Evolutionary conservation across 1,140 invertebrate genomes (phyloP).

Genomic region (Euborellia annulipes): DNA sequence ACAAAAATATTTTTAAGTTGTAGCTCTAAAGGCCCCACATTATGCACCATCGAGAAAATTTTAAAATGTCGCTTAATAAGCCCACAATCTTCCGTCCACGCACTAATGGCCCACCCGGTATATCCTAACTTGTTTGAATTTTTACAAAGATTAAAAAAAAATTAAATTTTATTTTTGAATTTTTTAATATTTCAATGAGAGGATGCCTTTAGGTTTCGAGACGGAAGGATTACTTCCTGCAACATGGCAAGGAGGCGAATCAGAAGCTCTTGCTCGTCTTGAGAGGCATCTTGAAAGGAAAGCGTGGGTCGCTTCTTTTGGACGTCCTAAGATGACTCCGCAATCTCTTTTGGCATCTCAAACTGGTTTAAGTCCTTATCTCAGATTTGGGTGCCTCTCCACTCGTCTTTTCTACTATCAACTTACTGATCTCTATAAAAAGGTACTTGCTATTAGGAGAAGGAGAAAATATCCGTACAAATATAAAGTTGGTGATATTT

Average conservation of each 20-base stretch:
- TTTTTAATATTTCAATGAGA: slow-evolving; percentile 9
- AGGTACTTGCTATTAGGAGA: slow-evolving; percentile 30
- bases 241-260: slow-evolving; percentile 68
- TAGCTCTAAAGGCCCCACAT: no score
- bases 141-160: no score
- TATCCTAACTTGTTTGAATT: background rate
- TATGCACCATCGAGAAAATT: no score
- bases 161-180: slow-evolving; percentile 3
- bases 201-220: slow-evolving; percentile 68
- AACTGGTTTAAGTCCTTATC: slow-evolving; percentile 71
- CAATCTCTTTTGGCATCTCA: slow-evolving; percentile 72
- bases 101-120: no score
- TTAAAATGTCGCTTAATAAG: no score
- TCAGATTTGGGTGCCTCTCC: slow-evolving; percentile 79
- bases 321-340: slow-evolving; percentile 75
- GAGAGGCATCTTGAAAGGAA: slow-evolving; percentile 74
- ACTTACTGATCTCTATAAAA: slow-evolving; percentile 66
- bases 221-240: slow-evolving; percentile 51
- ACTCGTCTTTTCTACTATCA: slow-evolving; percentile 72
- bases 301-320: slow-evolving; percentile 80
- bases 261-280: slow-evolving; percentile 58
- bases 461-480: background rate
- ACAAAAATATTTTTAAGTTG: no score
- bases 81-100: no score
- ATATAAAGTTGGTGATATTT: no score